Conservation (phyloP, 2,888 invertebrate species). For the Crioceris asparagi region DNA sequence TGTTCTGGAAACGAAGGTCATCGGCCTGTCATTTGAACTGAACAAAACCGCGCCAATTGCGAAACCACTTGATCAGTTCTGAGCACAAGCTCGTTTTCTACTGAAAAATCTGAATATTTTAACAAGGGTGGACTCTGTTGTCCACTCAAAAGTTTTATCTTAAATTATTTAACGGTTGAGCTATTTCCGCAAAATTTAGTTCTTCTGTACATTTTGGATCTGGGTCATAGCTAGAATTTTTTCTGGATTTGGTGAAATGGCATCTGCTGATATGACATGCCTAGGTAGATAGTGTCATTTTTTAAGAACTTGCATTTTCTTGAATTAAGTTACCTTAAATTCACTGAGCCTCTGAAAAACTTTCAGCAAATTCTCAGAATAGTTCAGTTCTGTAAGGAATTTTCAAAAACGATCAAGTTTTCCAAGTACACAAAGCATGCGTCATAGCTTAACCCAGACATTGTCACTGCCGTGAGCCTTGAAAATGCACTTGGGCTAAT, state of each 20-base stretch:
- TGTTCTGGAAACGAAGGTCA: too few relatives aligned
- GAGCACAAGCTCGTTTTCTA: slow-evolving; percentile 7
- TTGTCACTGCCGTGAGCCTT: neutral
- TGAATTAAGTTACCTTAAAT: slow-evolving; percentile 3
- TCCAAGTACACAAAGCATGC: slow-evolving; percentile 4
- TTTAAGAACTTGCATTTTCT: slow-evolving; percentile 3
- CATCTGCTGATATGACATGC: slow-evolving; percentile 1
- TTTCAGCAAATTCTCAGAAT: neutral
- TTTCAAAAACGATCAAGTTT: slow-evolving; percentile 7
- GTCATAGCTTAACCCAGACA: slow-evolving; percentile 4
- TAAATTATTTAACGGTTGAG: too few relatives aligned
- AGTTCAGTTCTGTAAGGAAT: neutral
- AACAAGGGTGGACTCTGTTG: slow-evolving; percentile 8
- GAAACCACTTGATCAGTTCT: slow-evolving; percentile 10
- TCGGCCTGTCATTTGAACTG: too few relatives aligned
- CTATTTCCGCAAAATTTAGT: slow-evolving; percentile 14
- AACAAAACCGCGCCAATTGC: too few relatives aligned
- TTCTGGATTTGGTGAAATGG: slow-evolving; percentile 14
- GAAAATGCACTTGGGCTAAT: neutral
- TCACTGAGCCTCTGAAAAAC: neutral
- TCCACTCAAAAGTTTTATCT: slow-evolving; percentile 13
- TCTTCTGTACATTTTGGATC: slow-evolving; percentile 14
- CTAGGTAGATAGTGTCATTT: slow-evolving; percentile 2
- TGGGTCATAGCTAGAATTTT: slow-evolving; percentile 14
- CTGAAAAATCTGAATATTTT: slow-evolving; percentile 10